Evolutionary conservation across 2,113 vertebrate genomes (phyloP).

Genomic region (Phainopepla nitens): DNA sequence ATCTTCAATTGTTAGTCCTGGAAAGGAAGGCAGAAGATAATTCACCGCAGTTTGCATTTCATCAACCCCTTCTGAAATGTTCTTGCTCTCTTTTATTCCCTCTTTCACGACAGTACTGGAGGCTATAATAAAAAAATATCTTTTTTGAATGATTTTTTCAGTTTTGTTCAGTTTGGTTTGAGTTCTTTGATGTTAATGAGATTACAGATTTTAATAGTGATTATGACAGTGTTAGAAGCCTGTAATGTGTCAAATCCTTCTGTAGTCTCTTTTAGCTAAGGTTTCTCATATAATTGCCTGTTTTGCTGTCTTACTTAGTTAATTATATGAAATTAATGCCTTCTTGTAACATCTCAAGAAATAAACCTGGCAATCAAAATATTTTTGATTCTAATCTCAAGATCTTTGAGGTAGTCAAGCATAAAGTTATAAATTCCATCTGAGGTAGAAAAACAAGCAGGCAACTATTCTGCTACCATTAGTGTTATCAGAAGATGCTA

Average conservation of each 20-base stretch:
- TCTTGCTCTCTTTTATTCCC: background rate
- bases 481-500: background rate
- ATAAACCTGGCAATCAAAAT: background rate
- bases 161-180: background rate
- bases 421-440: background rate
- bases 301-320: background rate
- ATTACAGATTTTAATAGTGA: conserved; percentile 27
- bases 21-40: background rate
- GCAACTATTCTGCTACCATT: background rate
- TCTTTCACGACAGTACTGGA: background rate
- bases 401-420: background rate
- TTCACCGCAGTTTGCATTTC: background rate
- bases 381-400: background rate
- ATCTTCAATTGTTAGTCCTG: background rate
- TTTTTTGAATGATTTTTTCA: background rate
- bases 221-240: background rate
- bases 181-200: background rate
- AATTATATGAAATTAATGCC: background rate
- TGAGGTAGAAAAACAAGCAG: background rate
- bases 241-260: conserved; percentile 37
- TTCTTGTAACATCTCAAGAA: background rate
- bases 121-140: background rate
- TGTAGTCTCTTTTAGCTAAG: background rate
- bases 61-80: background rate
- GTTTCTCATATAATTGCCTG: background rate